Percentiles rank a stretch among this genome's conserved stretches.
Evolutionary conservation across 2,888 invertebrate species (phyloP).

Genomic region (Ophion costatus): DNA sequence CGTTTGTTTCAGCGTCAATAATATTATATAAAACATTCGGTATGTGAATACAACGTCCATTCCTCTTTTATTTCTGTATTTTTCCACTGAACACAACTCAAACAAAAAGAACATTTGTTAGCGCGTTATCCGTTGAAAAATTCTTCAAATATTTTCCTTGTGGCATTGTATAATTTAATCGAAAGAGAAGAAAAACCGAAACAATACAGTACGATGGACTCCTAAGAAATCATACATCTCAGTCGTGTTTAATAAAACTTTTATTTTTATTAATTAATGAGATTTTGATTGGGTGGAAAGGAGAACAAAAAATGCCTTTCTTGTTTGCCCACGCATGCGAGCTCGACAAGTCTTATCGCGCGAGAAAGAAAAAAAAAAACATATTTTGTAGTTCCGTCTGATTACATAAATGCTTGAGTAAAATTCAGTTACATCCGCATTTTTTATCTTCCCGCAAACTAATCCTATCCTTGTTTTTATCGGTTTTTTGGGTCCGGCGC

Average conservation of each 20-base stretch:
- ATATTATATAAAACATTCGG: slow-evolving; percentile 24
- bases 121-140: slow-evolving; percentile 41
- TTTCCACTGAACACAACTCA: slow-evolving; percentile 30
- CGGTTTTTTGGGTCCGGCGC: slow-evolving; percentile 1
- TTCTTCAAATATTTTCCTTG: slow-evolving; percentile 36
- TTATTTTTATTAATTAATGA: slow-evolving; percentile 20
- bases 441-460: background rate
- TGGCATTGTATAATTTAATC: slow-evolving; percentile 36
- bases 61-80: no score
- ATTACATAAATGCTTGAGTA: slow-evolving; percentile 58
- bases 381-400: slow-evolving; percentile 59
- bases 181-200: slow-evolving; percentile 29
- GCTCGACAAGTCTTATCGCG: slow-evolving; percentile 9
- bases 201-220: slow-evolving; percentile 20
- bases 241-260: slow-evolving; percentile 20
- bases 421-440: slow-evolving; percentile 48
- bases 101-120: slow-evolving; percentile 34
- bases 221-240: slow-evolving; percentile 6
- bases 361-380: slow-evolving; percentile 16
- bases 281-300: slow-evolving; percentile 13
- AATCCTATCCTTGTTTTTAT: slow-evolving; percentile 10
- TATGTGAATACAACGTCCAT: slow-evolving; percentile 51
- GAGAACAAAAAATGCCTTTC: background rate
- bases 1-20: slow-evolving; percentile 40
- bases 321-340: background rate